Percentiles rank a stretch among this genome's conserved stretches.
Conservation (phyloP, 2,888 invertebrate species). For the Atherix ibis region DNA sequence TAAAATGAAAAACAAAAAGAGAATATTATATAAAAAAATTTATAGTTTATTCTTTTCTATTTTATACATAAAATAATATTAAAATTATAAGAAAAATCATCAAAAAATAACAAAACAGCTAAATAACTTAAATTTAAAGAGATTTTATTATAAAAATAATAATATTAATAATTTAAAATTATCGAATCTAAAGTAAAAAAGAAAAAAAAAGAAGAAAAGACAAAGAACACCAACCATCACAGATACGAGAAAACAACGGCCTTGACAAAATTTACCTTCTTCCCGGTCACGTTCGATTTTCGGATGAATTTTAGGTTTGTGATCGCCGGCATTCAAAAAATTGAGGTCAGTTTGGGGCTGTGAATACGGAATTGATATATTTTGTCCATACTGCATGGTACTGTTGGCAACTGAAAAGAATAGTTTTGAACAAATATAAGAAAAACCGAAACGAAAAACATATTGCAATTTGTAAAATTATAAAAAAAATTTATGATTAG, state of each 20-base stretch:
- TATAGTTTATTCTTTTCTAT: too few species aligned
- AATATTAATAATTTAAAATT: conserved; percentile 1
- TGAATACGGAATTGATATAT: conserved; percentile 33
- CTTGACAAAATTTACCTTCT: conserved; percentile 27
- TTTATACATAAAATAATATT: too few species aligned
- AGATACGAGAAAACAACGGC: too few species aligned
- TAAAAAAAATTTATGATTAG: neutral
- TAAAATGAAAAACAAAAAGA: too few species aligned
- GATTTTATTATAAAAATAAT: neutral
- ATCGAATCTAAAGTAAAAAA: neutral
- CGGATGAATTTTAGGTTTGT: conserved; percentile 34
- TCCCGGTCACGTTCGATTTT: conserved; percentile 34
- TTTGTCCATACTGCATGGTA: conserved; percentile 33
- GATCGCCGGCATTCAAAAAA: conserved; percentile 32
- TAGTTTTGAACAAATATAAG: too few species aligned
- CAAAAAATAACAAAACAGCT: neutral
- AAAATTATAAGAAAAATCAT: too few species aligned
- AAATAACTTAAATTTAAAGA: neutral
- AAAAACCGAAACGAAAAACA: too few species aligned
- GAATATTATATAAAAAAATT: too few species aligned
- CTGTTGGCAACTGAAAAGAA: conserved; percentile 32
- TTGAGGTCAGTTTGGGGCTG: conserved; percentile 33
- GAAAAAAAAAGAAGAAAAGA: too few species aligned
- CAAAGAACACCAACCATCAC: neutral
- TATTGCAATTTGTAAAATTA: too few species aligned